Evolutionary conservation across 2,888 invertebrate species (phyloP), one percentile per base, ranked within the genome.

Genomic region (Sinhomidia bicolor): DNA sequence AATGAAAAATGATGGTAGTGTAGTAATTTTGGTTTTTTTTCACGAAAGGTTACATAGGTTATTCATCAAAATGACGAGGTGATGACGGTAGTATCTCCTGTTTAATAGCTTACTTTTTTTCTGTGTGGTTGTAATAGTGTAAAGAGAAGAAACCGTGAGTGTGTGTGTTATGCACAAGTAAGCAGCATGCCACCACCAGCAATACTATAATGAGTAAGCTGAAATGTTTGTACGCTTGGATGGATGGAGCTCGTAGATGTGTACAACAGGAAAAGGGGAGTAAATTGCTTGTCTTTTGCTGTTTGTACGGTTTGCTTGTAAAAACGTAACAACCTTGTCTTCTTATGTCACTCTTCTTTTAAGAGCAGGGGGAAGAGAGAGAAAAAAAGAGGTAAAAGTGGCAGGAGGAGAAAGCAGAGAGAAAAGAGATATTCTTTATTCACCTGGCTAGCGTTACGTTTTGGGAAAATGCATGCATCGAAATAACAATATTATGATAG

Each of bases 291-390:
- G 57, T 84, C 57, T 84, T 26, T 76, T 41, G n/a, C 23, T 57
- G 20, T 36, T 54, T 29, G 20, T 9, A 36, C 7, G n/a, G 29
- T 76, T 78, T 74, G 60, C 57, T 26, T 84, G 76, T 29, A 44
- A 44, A 32, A 78, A 60, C 76, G 80, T 79, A 62, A 80, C 79
- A 80, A 71, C 62, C 41, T 87, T 80, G 87, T 87, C 87, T 79
- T 81, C 80, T 86, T 86, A 81, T 81, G 81, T 62, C 81, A 81
- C 81, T 74, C 81, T 74, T 81, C 32, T 65, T 32, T 47, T 81
- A 14, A 17, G n/a, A 20, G 44, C 29, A 74, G 47, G 23, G 47
- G 14, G 5, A 76, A 51, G 32, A 74, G 14, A 23, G 57, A n/a
- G 54, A n/a, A n/a, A 76, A 41, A 76, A 20, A 62, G 44, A 32